Conservation (phyloP, 2,888 invertebrate species). For the Ochlodes sylvanus region DNA sequence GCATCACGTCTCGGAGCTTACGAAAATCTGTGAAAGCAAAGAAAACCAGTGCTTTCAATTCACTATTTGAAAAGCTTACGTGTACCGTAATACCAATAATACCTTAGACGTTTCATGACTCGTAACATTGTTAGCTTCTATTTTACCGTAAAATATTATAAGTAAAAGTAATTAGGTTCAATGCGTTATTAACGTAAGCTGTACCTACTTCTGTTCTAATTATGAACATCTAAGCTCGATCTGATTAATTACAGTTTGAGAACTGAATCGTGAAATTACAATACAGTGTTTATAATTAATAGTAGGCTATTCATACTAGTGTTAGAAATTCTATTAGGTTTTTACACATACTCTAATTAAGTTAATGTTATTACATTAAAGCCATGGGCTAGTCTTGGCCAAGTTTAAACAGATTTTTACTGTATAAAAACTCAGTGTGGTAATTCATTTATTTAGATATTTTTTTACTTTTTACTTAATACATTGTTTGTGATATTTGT, state of each 20-base stretch:
- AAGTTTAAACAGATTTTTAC: too few species aligned
- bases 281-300: conserved; percentile 9
- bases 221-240: not conserved
- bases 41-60: too few species aligned
- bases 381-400: too few species aligned
- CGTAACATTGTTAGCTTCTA: not conserved
- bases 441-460: too few species aligned
- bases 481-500: too few species aligned
- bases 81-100: not conserved
- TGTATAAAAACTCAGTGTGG: too few species aligned
- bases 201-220: conserved; percentile 4
- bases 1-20: too few species aligned
- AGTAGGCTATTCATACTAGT: not conserved
- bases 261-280: conserved; percentile 34
- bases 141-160: too few species aligned
- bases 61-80: conserved; percentile 27
- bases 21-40: too few species aligned
- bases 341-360: not conserved
- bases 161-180: too few species aligned
- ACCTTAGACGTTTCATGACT: not conserved
- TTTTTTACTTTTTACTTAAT: too few species aligned
- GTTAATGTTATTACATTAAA: not conserved
- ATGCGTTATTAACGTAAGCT: conserved; percentile 12
- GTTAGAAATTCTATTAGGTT: not conserved
- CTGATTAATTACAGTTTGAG: conserved; percentile 19